A percentile compares a stretch with the other conserved stretches of the same genome.
These are phyloP conservation scores for Brachymystax lenok DNA, from an alignment of 2,797 vertebrate species.

Conservation along the genomic window DNA sequence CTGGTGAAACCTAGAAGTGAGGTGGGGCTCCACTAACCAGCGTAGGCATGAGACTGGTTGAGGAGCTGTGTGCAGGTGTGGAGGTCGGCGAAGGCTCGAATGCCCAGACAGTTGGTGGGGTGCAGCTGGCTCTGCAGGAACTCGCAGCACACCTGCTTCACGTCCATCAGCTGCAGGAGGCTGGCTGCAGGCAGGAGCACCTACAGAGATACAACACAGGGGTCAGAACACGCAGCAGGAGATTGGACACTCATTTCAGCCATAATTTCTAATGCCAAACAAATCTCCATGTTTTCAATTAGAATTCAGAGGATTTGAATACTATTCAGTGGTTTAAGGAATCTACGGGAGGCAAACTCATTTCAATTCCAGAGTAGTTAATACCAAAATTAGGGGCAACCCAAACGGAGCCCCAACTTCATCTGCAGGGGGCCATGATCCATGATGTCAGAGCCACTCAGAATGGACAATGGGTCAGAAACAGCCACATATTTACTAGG, in stretches of 20 bases:
- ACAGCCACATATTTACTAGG: neutral
- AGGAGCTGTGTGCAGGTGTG: slow-evolving; percentile 91
- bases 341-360: neutral
- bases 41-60: slow-evolving; percentile 88
- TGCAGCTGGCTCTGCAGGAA: slow-evolving; percentile 96
- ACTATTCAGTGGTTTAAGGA: neutral
- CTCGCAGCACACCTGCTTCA: slow-evolving; percentile 92
- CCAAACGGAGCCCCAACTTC: neutral
- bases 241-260: slow-evolving; percentile 93
- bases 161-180: slow-evolving; percentile 92
- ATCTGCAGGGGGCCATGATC: too few species aligned
- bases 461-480: neutral
- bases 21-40: slow-evolving; percentile 81
- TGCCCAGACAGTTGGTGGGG: slow-evolving; percentile 93
- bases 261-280: slow-evolving; percentile 62
- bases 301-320: neutral
- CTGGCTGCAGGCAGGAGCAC: slow-evolving; percentile 92
- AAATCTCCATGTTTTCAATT: neutral
- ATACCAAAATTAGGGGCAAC: neutral
- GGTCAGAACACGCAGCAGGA: slow-evolving; percentile 47
- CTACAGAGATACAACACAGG: slow-evolving; percentile 60
- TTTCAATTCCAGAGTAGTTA: neutral
- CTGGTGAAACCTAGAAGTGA: neutral
- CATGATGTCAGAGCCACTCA: neutral
- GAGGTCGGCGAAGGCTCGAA: slow-evolving; percentile 92